Conservation (phyloP, 2,888 invertebrate species). For the Bunonema sp. region DNA sequence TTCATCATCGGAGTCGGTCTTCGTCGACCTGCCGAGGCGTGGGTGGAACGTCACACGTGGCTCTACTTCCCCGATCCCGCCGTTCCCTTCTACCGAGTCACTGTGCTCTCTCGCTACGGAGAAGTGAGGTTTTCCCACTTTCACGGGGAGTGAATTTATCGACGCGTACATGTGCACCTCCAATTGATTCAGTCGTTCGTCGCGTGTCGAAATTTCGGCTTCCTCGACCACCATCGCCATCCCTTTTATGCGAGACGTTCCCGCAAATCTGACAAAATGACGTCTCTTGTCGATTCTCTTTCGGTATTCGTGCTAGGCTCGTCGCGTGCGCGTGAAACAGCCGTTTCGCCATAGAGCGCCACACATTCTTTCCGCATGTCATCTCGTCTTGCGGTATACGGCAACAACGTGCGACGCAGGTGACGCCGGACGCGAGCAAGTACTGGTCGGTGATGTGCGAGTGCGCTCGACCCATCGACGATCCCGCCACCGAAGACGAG, state of each 20-base stretch:
- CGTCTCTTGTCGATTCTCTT: no score
- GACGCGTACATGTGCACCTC: no score
- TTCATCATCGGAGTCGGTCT: slow-evolving; percentile 40
- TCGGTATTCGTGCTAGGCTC: no score
- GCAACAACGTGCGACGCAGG: slow-evolving; percentile 3
- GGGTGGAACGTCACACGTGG: slow-evolving; percentile 37
- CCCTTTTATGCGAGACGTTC: no score
- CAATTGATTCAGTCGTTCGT: no score
- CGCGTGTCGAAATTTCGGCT: no score
- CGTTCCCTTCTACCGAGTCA: slow-evolving; percentile 42
- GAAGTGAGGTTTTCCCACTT: no score
- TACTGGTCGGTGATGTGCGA: slow-evolving; percentile 44
- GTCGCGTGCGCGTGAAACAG: no score
- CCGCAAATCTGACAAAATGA: no score
- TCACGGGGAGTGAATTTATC: no score
- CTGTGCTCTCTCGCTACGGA: slow-evolving; percentile 37
- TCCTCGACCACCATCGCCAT: no score
- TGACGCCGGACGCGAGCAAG: slow-evolving; percentile 34
- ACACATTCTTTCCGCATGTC: neutral
- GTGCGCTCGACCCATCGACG: slow-evolving; percentile 33
- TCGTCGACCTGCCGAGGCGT: slow-evolving; percentile 32
- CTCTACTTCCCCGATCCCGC: slow-evolving; percentile 40
- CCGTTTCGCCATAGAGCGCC: no score
- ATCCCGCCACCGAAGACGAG: slow-evolving; percentile 29
- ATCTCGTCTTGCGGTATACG: neutral